Evolutionary conservation across 30 jellyfish, hydroid and myxozoan species (phyloP), one percentile per base, ranked within the genome.

Genomic region (Hydractinia echinata): DNA sequence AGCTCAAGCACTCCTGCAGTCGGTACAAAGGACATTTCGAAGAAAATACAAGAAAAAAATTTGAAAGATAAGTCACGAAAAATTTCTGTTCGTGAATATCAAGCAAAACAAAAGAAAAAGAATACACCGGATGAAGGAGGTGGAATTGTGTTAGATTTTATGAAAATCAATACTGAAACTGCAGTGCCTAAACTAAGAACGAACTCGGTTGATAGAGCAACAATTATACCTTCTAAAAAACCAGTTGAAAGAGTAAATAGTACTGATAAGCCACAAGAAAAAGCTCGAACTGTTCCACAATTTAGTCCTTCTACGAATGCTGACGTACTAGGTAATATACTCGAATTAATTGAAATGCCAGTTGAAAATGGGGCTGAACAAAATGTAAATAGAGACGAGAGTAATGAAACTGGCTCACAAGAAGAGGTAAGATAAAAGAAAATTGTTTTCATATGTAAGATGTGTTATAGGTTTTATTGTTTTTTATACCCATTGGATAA

Each of bases 301-400:
- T 60, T 53, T 14, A 16, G 51, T 18, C 55, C 60, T 7, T 72
- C 84, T 10, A 76, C 77, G 7, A 20, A 20, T n/a, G 49, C 53
- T 50, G 84, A 76, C 3, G 85, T 77, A 6, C 53, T 77, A 18
- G 85, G 85, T 53, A 77, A 61, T 54, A 77, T 77, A 54, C 60
- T 71, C 10, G 81, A 71, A 20, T 30, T 58, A 20, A 71, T 64
- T 64, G 19, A 44, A 6, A 51, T 64, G 19, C 19, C 74, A 7
- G 51, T 51, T n/a, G 74, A 64, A 64, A 64, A 30, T 30, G 44
- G 2, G 44, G 44, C 44, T 30, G 44, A 30, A 30, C 44, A 30
- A 30, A 30, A 30, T 30, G 44, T 30, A 30, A 30, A 30, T 30
- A 30, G 44, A 30, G 44, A 30, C 44, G 44, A 30, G 44, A 30